Percentiles rank a stretch among this genome's conserved stretches.
Conservation (phyloP, 1,140 invertebrate genomes). For the Lepidurus packardi region DNA sequence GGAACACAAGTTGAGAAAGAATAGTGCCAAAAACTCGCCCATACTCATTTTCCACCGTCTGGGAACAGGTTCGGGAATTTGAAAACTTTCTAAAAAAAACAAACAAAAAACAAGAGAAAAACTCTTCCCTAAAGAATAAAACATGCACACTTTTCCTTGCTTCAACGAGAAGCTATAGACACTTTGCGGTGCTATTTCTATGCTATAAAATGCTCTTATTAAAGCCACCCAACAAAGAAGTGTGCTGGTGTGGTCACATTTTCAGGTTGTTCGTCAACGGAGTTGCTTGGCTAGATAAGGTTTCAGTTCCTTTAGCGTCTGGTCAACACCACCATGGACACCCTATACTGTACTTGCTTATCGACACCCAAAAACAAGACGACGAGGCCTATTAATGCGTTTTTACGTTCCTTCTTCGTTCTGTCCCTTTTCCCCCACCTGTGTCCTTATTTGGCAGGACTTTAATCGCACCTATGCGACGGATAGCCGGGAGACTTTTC, state of each 20-base stretch:
- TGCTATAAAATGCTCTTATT: no score
- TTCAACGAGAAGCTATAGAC: no score
- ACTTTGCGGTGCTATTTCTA: no score
- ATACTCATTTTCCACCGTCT: neutral
- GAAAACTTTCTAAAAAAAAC: neutral
- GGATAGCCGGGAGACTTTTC: neutral
- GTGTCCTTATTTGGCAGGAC: neutral
- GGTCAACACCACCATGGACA: neutral
- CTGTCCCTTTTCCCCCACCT: neutral
- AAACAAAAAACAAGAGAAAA: no score
- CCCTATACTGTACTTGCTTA: slow-evolving; percentile 4
- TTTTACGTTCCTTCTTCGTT: neutral
- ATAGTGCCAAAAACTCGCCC: neutral
- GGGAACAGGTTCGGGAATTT: neutral
- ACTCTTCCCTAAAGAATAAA: no score
- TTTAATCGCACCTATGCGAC: neutral
- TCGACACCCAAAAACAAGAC: neutral
- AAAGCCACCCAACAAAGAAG: no score
- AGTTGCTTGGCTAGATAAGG: neutral
- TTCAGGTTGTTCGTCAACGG: slow-evolving; percentile 6
- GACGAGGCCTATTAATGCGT: neutral
- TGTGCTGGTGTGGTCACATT: neutral
- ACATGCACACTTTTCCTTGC: no score
- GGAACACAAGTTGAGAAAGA: neutral
- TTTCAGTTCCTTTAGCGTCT: neutral